Conservation (phyloP, 2,888 invertebrate genomes). For the Drosophila suboccidentalis region DNA sequence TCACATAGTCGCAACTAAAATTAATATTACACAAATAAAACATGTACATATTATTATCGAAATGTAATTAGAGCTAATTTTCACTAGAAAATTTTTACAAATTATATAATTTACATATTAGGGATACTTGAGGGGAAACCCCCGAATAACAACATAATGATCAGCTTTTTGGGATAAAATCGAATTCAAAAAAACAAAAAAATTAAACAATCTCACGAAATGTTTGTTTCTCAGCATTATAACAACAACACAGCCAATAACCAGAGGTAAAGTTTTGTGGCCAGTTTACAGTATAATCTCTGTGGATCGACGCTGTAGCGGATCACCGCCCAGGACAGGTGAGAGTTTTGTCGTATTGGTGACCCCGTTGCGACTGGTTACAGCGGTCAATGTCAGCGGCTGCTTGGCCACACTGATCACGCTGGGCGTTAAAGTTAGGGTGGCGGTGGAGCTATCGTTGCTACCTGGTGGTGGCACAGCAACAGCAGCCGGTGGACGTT, state of each 20-base stretch:
- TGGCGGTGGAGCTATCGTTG: conserved; percentile 84
- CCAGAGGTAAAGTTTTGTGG: conserved; percentile 24
- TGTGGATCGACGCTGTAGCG: conserved; percentile 82
- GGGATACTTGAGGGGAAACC: conserved; percentile 44
- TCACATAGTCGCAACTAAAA: conserved; percentile 56
- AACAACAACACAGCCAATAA: conserved; percentile 40
- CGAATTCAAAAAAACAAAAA: background rate
- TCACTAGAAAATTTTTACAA: conserved; percentile 10
- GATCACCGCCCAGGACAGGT: conserved; percentile 74
- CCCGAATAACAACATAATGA: conserved; percentile 78
- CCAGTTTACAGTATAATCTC: conserved; percentile 84
- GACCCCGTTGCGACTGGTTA: conserved; percentile 74
- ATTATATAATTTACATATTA: conserved; percentile 55
- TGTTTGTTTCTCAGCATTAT: conserved; percentile 25
- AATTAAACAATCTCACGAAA: background rate
- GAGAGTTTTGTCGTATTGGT: conserved; percentile 74
- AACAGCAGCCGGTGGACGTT: conserved; percentile 20
- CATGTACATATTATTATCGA: conserved; percentile 23
- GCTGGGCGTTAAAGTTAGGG: conserved; percentile 82
- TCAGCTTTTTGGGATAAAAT: conserved; percentile 44
- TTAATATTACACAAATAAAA: conserved; percentile 51
- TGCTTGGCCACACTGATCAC: conserved; percentile 81
- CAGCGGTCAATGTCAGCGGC: conserved; percentile 68
- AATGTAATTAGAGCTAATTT: conserved; percentile 37
- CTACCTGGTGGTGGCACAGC: conserved; percentile 68